A percentile compares a stretch with the other conserved stretches of the same genome.
Evolutionary conservation across 2,888 invertebrate species (phyloP).

Genomic region (Anticlea derivata): DNA sequence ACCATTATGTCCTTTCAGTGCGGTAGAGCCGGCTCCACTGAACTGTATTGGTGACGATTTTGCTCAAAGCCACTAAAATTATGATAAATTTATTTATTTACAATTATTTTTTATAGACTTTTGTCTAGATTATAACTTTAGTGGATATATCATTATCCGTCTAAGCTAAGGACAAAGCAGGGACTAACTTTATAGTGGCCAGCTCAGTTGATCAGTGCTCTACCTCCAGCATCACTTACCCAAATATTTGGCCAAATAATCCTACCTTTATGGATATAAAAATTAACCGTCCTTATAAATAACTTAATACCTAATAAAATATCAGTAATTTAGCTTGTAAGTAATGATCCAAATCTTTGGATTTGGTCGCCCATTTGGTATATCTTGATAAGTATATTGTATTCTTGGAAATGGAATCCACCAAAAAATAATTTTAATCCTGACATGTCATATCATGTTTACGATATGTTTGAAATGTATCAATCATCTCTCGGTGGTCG

Average conservation of each 20-base stretch:
- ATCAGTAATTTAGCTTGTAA: too few species aligned
- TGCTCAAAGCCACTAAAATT: constrained; percentile 1
- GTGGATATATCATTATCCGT: too few species aligned
- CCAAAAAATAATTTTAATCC: too few species aligned
- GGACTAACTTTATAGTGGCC: neutral
- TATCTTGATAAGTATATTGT: too few species aligned
- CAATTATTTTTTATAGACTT: neutral
- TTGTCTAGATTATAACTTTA: neutral
- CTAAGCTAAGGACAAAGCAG: neutral
- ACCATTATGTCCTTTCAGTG: neutral
- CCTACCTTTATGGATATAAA: constrained; percentile 4
- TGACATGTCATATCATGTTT: too few species aligned
- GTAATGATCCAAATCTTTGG: too few species aligned
- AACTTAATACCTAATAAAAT: too few species aligned
- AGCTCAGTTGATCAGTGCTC: neutral
- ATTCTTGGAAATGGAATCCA: too few species aligned
- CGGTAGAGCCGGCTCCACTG: neutral
- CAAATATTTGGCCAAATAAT: constrained; percentile 17
- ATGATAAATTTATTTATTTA: neutral
- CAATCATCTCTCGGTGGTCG: too few species aligned
- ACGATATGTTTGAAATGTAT: too few species aligned
- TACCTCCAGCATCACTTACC: neutral
- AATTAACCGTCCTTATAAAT: constrained; percentile 6
- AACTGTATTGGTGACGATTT: neutral
- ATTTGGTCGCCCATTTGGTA: too few species aligned